Base-by-base conservation (phyloP, 2,797 vertebrate species). In the Melanotaenia trifasciata region DNA sequence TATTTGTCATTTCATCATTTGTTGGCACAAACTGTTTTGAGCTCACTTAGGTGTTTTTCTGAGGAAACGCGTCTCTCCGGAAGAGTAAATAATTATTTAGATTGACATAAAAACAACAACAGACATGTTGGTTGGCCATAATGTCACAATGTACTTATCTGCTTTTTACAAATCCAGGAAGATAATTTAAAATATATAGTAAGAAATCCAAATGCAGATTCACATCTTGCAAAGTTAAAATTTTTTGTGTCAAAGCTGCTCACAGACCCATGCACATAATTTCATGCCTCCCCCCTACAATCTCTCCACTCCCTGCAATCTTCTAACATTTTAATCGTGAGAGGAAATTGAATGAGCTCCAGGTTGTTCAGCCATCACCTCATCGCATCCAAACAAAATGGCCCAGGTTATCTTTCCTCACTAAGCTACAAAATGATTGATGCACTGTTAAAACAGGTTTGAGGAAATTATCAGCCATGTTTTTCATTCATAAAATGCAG, bases 281-380 rank as follows among this genome's bases (percentile, higher is more conserved):
- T 89, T 84, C 77, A 87, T 84, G 70, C 33, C 9, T 53, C 56
- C 2, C 50, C 61, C 64, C 79, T 67, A 38, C 18, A 28, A 66
- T 50, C 8, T 50, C 7, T n/a, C n/a, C 20, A 9, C 47, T 50
- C 47, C 3, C 47, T 22, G 68, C 76, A 84, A 60, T 84, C 66
- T 32, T 77, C 60, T 66, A 67, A 71, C 74, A 78, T 73, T 78
- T 38, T 76, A 71, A 81, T 80, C 57, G 72, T 69, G 24, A 53
- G 43, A 79, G 79, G 85, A 89, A 85, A 87, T 84, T 87, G 79
- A 75, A 80, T 81, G 72, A 70, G 26, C 69, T 78, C 65, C 9
- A 59, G 58, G 61, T 61, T 33, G 62, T 75, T 78, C 62, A 64
- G 59, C 50, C 64, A 28, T 63, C 63, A 54, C 61, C 26, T 76